Evolutionary conservation across 2,797 vertebrate genomes (phyloP).

Genomic region (Antrozous pallidus): DNA sequence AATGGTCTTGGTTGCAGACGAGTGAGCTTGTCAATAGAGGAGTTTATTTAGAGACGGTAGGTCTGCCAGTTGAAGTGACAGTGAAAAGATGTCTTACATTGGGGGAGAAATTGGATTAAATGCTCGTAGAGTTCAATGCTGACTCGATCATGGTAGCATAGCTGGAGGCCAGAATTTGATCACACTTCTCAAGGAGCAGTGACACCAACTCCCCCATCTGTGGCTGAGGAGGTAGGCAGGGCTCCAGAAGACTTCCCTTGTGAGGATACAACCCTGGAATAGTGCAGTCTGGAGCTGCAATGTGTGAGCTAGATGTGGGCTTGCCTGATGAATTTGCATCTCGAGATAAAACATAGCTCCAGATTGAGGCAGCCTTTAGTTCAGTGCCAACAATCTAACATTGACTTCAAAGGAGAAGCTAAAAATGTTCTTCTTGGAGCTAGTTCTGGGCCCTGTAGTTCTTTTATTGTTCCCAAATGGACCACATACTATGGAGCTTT

Average conservation of each 20-base stretch:
- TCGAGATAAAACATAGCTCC: conserved; percentile 56
- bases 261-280: background rate
- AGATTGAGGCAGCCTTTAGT: conserved; percentile 55
- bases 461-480: conserved; percentile 70
- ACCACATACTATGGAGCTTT: conserved; percentile 60
- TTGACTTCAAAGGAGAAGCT: conserved; percentile 66
- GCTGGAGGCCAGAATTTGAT: background rate
- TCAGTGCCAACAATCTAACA: conserved; percentile 54
- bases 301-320: background rate
- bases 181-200: background rate
- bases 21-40: background rate
- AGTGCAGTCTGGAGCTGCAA: background rate
- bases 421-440: conserved; percentile 61
- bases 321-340: conserved; percentile 43
- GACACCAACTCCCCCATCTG: background rate
- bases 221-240: background rate
- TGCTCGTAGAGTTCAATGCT: background rate
- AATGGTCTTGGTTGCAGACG: background rate
- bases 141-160: background rate
- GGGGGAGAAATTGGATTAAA: background rate
- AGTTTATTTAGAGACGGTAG: background rate
- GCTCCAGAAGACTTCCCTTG: background rate
- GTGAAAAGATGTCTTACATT: background rate
- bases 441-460: conserved; percentile 50
- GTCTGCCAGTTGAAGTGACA: background rate